phyloP scores from a whole-genome alignment of 2,797 vertebrate species.

The Onychomys leucogaster region DNA sequence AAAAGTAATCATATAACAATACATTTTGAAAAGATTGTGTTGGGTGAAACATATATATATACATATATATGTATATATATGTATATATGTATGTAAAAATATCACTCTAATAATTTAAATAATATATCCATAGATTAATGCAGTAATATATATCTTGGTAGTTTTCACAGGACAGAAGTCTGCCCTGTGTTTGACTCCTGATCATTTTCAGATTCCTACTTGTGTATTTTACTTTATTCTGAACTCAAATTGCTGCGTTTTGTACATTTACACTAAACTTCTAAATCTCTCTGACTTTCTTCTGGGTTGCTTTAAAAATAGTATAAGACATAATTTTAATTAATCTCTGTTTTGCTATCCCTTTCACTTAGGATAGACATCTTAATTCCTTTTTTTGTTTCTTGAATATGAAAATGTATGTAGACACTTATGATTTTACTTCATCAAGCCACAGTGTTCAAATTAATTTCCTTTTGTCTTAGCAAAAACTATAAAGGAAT shows the following conservation, averaged over 20 bases:
- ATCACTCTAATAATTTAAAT: not conserved
- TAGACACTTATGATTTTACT: constrained; percentile 31
- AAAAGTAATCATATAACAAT: not conserved
- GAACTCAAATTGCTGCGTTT: not conserved
- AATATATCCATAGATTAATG: not conserved
- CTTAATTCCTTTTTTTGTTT: not conserved
- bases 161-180: not conserved
- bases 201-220: not conserved
- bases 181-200: not conserved
- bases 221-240: not conserved
- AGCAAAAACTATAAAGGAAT: constrained; percentile 30
- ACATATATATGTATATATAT: no score
- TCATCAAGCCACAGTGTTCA: not conserved
- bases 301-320: not conserved
- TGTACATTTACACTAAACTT: not conserved
- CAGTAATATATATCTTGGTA: not conserved
- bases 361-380: not conserved
- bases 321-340: not conserved
- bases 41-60: no score
- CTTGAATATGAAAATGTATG: constrained; percentile 18
- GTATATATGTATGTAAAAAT: not conserved
- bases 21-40: not conserved
- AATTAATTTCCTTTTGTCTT: constrained; percentile 9
- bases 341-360: not conserved
- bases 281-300: not conserved